Evolutionary conservation across 2,113 vertebrate species (phyloP).

Genomic region (Gasterosteus nipponicus): DNA sequence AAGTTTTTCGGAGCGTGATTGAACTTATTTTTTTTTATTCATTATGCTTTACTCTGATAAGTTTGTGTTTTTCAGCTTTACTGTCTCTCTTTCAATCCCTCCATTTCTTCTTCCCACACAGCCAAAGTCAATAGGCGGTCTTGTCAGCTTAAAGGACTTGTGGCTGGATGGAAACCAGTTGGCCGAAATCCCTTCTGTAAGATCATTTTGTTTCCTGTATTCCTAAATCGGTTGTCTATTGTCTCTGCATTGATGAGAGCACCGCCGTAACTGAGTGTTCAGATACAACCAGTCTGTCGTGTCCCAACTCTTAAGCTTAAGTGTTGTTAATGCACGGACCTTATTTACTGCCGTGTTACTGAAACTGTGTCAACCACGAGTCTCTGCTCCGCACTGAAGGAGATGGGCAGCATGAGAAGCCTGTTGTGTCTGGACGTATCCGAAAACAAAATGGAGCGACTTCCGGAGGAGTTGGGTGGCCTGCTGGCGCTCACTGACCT

Average conservation of each 20-base stretch:
- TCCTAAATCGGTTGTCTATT: background rate
- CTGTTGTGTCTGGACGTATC: constrained; percentile 96
- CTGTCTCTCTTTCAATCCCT: constrained; percentile 26
- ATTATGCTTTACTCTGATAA: too few species aligned
- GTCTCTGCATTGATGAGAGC: background rate
- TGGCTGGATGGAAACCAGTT: constrained; percentile 99
- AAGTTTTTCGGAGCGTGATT: too few species aligned
- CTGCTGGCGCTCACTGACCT: constrained; percentile 90
- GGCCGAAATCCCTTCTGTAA: constrained; percentile 92
- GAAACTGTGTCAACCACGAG: background rate
- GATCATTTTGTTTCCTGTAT: constrained; percentile 31
- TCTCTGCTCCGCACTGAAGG: constrained; percentile 76
- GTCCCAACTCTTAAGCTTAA: background rate
- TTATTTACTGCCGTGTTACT: background rate
- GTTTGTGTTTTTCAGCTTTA: constrained; percentile 2
- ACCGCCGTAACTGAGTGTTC: background rate
- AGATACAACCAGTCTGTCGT: background rate
- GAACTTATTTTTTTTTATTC: background rate
- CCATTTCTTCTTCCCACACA: constrained; percentile 69
- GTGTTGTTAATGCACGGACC: background rate
- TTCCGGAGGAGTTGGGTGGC: constrained; percentile 92
- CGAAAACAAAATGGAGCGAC: constrained; percentile 94
- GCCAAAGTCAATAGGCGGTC: constrained; percentile 95
- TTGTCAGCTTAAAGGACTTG: constrained; percentile 94
- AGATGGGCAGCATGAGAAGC: constrained; percentile 93